Conservation (phyloP, 2,113 vertebrate genomes). For the Laticauda colubrina region DNA sequence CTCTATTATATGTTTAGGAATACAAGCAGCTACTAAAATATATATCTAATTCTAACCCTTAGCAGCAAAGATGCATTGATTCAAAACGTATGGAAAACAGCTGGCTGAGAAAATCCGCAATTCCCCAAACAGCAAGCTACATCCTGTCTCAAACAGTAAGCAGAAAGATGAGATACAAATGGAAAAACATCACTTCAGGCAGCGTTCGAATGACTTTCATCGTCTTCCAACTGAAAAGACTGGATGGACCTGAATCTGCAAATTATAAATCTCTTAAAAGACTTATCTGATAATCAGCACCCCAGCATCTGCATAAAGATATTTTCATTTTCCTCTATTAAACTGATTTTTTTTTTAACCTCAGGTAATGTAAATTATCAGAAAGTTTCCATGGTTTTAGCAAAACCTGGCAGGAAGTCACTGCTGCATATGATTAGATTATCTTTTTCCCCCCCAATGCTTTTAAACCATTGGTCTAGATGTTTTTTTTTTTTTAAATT, state of each 20-base stretch:
- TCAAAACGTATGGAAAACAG: neutral
- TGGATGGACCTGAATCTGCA: neutral
- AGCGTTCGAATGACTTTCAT: neutral
- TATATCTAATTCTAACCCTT: neutral
- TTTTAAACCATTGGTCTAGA: neutral
- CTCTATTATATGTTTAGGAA: neutral
- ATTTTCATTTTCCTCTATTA: neutral
- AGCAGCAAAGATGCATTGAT: neutral
- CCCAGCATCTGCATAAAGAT: no score
- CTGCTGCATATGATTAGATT: neutral
- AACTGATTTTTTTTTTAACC: conserved; percentile 6
- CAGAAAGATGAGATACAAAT: neutral
- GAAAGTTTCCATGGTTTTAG: conserved; percentile 20
- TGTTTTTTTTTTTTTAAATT: neutral
- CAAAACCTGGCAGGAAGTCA: neutral
- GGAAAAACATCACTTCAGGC: neutral
- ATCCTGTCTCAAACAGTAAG: neutral
- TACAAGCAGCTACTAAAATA: neutral
- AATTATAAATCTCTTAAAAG: neutral
- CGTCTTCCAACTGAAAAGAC: neutral
- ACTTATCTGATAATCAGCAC: no score
- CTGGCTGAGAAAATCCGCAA: neutral
- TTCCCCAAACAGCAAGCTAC: neutral
- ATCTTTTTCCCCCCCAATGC: neutral
- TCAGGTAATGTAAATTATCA: neutral